These are phyloP conservation scores for Lithophane leautieri DNA, from an alignment of 2,888 invertebrate genomes.

Conservation along the genomic window DNA sequence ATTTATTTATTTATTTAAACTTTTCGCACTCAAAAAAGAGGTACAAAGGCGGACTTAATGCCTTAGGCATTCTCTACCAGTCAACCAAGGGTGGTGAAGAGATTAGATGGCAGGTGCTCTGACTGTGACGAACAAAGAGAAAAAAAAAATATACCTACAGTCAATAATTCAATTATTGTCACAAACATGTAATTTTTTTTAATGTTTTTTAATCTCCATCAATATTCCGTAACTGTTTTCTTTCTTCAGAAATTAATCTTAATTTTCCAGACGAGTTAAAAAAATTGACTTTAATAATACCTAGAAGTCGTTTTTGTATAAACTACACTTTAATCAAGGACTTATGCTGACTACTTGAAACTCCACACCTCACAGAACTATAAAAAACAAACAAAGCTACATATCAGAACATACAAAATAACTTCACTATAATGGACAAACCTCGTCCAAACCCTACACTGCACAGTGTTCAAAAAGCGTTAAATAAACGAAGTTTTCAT, in stretches of 20 bases:
- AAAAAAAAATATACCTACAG: background rate
- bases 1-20: no score
- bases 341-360: background rate
- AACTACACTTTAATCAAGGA: background rate
- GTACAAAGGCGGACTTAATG: no score
- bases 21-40: no score
- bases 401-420: background rate
- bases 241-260: background rate
- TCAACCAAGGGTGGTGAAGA: no score
- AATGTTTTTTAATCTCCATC: background rate
- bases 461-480: constrained; percentile 41
- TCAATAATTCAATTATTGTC: background rate
- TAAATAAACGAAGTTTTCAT: constrained; percentile 56
- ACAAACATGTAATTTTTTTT: background rate
- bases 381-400: background rate
- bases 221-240: background rate
- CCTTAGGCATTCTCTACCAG: no score
- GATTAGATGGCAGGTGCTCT: no score
- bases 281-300: background rate
- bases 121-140: no score
- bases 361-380: background rate
- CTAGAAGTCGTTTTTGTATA: background rate
- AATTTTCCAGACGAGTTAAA: no score
- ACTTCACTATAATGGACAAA: constrained; percentile 3
- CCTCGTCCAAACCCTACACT: constrained; percentile 7